A percentile compares a stretch with the other conserved stretches of the same genome.
Evolutionary conservation across 2,888 invertebrate species (phyloP).

Genomic region (Steinernema carpocapsae): DNA sequence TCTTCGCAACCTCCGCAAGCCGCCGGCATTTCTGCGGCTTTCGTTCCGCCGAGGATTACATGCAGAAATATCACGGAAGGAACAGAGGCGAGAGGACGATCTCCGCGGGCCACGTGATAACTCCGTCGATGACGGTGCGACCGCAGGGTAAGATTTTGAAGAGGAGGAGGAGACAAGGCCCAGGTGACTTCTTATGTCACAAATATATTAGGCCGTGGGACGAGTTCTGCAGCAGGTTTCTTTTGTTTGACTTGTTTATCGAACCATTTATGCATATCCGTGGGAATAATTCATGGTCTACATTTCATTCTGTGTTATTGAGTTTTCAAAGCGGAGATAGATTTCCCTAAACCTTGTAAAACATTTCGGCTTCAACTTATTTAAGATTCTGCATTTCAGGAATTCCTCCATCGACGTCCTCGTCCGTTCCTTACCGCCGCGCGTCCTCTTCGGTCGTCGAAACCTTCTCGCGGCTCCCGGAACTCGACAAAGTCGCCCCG

Average conservation of each 20-base stretch:
- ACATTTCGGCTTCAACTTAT: background rate
- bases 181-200: background rate
- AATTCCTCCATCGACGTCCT: too few species aligned
- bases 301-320: too few species aligned
- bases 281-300: too few species aligned
- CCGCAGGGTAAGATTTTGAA: background rate
- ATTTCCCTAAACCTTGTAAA: too few species aligned
- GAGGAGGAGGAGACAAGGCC: background rate
- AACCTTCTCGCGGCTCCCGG: background rate
- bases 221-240: too few species aligned
- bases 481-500: background rate
- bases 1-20: background rate
- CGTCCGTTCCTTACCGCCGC: background rate
- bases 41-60: conserved; percentile 7
- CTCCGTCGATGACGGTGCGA: background rate
- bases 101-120: conserved; percentile 31
- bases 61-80: conserved; percentile 29
- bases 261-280: too few species aligned
- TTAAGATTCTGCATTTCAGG: too few species aligned
- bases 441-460: conserved; percentile 25
- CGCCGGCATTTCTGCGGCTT: conserved; percentile 20
- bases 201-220: too few species aligned
- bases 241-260: too few species aligned
- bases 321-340: too few species aligned
- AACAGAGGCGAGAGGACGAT: conserved; percentile 11